Conservation (phyloP, 2,113 vertebrate genomes). For the Pithys albifrons region DNA sequence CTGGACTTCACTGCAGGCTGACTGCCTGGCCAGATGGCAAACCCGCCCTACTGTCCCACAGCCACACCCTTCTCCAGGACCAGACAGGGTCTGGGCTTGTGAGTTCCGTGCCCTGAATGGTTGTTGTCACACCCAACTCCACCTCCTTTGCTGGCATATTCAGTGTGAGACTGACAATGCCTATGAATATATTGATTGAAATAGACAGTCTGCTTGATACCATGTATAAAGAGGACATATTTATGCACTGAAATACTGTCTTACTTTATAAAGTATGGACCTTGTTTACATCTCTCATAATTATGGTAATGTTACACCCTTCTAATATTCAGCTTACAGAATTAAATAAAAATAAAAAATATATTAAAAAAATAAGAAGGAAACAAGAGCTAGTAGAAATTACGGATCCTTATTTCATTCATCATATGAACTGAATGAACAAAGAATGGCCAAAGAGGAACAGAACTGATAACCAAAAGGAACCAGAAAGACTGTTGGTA, state of each 20-base stretch:
- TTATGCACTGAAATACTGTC: not conserved
- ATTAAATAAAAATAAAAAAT: not conserved
- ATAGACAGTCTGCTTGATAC: not conserved
- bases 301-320: not conserved
- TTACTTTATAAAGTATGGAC: not conserved
- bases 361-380: not conserved
- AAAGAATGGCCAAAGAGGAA: not conserved
- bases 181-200: not conserved
- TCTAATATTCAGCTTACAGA: not conserved
- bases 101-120: not conserved
- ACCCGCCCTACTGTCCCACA: no score
- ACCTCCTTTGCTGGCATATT: not conserved
- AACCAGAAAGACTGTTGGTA: not conserved
- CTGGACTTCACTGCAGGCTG: not conserved
- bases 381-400: not conserved
- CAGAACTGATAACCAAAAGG: not conserved
- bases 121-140: not conserved
- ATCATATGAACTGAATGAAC: not conserved
- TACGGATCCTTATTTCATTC: not conserved
- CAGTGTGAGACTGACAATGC: not conserved
- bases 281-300: not conserved
- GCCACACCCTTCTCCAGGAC: fast-evolving
- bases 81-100: not conserved
- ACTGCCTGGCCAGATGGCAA: not conserved
- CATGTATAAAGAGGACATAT: not conserved